Percentiles rank a stretch among this genome's conserved stretches.
phyloP scores from a whole-genome alignment of 1,140 invertebrate genomes.

The Asobara japonica region DNA sequence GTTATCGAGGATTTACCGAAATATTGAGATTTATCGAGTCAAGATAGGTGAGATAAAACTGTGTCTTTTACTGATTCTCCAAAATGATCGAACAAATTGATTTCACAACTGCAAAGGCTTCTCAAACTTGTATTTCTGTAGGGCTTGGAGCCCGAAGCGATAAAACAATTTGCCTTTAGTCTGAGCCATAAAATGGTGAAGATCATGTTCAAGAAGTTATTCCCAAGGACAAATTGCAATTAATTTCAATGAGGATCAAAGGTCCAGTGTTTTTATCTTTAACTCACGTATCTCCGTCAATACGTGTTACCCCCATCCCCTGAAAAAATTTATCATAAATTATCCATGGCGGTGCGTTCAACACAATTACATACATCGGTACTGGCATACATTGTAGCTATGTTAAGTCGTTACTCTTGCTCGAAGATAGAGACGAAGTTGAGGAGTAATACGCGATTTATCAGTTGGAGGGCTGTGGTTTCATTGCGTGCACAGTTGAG shows the following conservation, averaged over 20 bases:
- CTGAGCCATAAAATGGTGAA: not conserved
- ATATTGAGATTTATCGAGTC: too few species aligned
- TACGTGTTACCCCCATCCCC: conserved; percentile 1
- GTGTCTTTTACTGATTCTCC: too few species aligned
- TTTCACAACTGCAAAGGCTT: too few species aligned
- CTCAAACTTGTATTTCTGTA: not conserved
- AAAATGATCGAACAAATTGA: too few species aligned
- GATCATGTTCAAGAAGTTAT: not conserved
- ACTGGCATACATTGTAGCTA: not conserved
- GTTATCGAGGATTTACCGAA: too few species aligned
- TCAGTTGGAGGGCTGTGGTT: not conserved
- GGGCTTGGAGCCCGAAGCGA: not conserved
- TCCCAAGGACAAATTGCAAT: conserved; percentile 17
- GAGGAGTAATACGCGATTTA: not conserved
- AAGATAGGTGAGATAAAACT: too few species aligned
- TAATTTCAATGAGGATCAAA: conserved; percentile 26
- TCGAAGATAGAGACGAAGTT: not conserved
- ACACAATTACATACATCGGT: conserved; percentile 3
- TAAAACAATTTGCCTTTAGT: not conserved
- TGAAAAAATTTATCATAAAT: not conserved
- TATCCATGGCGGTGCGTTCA: conserved; percentile 7
- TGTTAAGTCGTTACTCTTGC: not conserved
- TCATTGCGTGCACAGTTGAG: not conserved
- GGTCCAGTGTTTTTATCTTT: conserved; percentile 12
- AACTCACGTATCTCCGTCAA: conserved; percentile 4